These are phyloP conservation scores for Tetranychus cinnabarinus DNA, from an alignment of 1,140 invertebrate genomes.

Conservation along the genomic window DNA sequence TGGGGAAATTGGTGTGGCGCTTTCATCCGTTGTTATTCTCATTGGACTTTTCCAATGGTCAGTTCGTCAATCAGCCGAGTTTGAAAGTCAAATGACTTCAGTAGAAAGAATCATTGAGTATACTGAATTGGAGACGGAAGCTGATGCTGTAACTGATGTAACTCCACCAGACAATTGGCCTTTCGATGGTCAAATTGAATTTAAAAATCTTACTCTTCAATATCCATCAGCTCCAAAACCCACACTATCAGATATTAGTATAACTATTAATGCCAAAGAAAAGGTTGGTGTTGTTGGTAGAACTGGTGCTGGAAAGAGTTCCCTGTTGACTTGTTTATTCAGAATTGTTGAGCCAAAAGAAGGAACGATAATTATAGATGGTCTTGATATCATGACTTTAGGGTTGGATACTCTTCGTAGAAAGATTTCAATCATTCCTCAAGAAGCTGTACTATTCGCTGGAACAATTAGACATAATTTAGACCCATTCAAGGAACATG, in stretches of 20 bases:
- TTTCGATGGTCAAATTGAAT: slow-evolving; percentile 33
- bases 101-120: slow-evolving; percentile 58
- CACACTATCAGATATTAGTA: slow-evolving; percentile 23
- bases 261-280: slow-evolving; percentile 20
- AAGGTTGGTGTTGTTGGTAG: slow-evolving; percentile 47
- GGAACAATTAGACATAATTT: slow-evolving; percentile 22
- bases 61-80: slow-evolving; percentile 50
- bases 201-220: slow-evolving; percentile 35
- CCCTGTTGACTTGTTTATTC: slow-evolving; percentile 6
- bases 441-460: slow-evolving; percentile 25
- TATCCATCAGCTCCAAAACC: slow-evolving; percentile 31
- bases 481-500: slow-evolving; percentile 16
- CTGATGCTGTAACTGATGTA: slow-evolving; percentile 20
- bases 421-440: slow-evolving; percentile 62
- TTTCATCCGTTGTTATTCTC: slow-evolving; percentile 2
- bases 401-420: slow-evolving; percentile 32
- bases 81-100: slow-evolving; percentile 37
- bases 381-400: slow-evolving; percentile 47
- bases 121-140: slow-evolving; percentile 38
- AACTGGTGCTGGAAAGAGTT: slow-evolving; percentile 29
- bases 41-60: slow-evolving; percentile 36
- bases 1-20: slow-evolving; percentile 1
- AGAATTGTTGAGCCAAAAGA: slow-evolving; percentile 25
- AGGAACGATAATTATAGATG: slow-evolving; percentile 54
- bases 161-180: slow-evolving; percentile 45